Evolutionary conservation across 2,888 invertebrate genomes (phyloP), one percentile per base, ranked within the genome.

Genomic region (Rhingia campestris): DNA sequence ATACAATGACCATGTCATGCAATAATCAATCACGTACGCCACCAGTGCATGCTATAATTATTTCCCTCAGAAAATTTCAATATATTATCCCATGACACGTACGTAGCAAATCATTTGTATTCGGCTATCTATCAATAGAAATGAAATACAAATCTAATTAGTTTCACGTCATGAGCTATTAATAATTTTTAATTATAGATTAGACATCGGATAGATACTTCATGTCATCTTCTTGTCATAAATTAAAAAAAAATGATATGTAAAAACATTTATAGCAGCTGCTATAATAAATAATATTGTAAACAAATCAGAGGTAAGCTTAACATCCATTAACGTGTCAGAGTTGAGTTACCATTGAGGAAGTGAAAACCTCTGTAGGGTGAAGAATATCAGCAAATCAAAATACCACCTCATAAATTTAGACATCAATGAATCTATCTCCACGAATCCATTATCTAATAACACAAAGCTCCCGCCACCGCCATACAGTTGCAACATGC

Each of bases 401-500:
- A 22, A 22, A 22, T 22, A 22, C 22, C 22, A 22, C 22, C 22
- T 22, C 22, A 22, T 22, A 22, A 22, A 22, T 22, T 22, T 22
- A 22, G 22, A 22, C 22, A 22, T 22, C 22, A 22, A 22, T 22
- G 22, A 22, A 22, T 22, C 9, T 10, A 39, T 41, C 56, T 12
- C 33, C 54, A 22, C 4, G 12, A 35, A 43, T 22, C 6, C 22
- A 66, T 58, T 77, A 77, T 43, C 47, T 70, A 70, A 77, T 39
- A 41, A 49, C 14, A 35, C 56, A 63, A 63, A 49, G 41, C 35
- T 56, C 45, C 41, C 32, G 49, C 47, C 37, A 30, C 43, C 39
- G 41, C 4, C 41, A 54, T 70, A 35, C 32, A 4, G 7, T 59
- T 59, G 61, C 61, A 67, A 61, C 30, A 56, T 47, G 30, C 30